Percentiles rank a stretch among this genome's conserved stretches.
phyloP scores from a whole-genome alignment of 2,113 vertebrate genomes.

The Myiagra hebetior region DNA sequence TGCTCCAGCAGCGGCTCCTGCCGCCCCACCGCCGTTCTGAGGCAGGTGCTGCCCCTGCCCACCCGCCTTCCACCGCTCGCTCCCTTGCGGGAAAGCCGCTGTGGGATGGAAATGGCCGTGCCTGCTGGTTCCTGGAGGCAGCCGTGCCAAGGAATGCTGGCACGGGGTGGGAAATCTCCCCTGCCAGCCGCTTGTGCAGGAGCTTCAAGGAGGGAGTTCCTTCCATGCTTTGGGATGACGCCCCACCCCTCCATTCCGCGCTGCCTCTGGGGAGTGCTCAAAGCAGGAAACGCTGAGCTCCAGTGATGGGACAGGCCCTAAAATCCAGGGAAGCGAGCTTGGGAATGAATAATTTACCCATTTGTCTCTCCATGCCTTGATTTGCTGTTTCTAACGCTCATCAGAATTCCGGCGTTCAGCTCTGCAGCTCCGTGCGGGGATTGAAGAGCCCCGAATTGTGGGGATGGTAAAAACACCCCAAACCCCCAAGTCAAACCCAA shows the following conservation, averaged over 20 bases:
- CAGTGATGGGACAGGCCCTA: fast-evolving
- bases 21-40: fast-evolving
- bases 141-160: fast-evolving
- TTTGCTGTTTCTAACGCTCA: neutral
- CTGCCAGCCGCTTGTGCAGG: fast-evolving
- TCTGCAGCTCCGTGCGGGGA: neutral
- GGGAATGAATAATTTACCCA: fast-evolving
- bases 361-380: fast-evolving
- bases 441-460: neutral
- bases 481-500: neutral
- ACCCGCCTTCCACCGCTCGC: fast-evolving
- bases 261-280: fast-evolving
- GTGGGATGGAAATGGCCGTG: fast-evolving
- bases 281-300: fast-evolving
- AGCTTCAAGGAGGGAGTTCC: fast-evolving
- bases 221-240: fast-evolving
- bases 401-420: neutral
- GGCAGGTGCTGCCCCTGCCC: neutral
- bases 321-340: fast-evolving
- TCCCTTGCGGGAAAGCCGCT: fast-evolving
- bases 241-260: neutral
- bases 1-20: fast-evolving
- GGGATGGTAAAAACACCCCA: fast-evolving
- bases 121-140: fast-evolving
- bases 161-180: fast-evolving